Evolutionary conservation across 2,113 vertebrate species (phyloP), one percentile per base, ranked within the genome.

Genomic region (Falcunculus frontatus): DNA sequence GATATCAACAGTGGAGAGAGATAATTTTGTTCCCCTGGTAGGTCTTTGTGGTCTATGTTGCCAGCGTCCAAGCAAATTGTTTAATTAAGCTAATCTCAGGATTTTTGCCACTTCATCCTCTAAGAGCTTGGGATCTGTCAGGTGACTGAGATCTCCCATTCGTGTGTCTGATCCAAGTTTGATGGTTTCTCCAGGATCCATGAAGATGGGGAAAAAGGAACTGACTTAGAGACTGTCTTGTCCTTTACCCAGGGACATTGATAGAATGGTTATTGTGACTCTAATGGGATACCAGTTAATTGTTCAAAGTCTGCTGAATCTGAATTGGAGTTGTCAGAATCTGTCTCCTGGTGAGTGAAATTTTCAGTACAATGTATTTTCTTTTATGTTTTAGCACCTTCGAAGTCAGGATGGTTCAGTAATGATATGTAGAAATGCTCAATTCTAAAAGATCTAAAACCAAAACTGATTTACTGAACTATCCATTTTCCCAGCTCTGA

Each of bases 401-500:
- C 7, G 77, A 55, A 65, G 37, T 52, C 46, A 88, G 52, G 22
- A 10, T 87, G 67, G 33, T 37, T 95, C 42, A 56, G 13, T 63
- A 87, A 94, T 69, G 47, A 78, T 29, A 13, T 33, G 59, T 72
- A 84, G 67, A 84, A 83, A 90, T 87, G n/a, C 60, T 94, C 44
- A 86, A 16, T 91, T 94, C 65, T 80, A 27, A 69, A 87, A 79
- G 53, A 79, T 82, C 65, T 91, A 37, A 90, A 89, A n/a, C 90
- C 63, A 74, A 93, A 96, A 73, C n/a, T 82, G 60, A 82, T 95
- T 95, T 92, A 74, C 84, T 86, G 68, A 97, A 85, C 88, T 92
- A 95, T 93, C 89, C 93, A 49, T 96, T 97, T 95, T 93, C 95
- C 65, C 44, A 79, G 46, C 91, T 91, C 92, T 96, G 94, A 97